Base-by-base conservation (phyloP, 2,888 invertebrate genomes). In the Ormia ochracea region DNA sequence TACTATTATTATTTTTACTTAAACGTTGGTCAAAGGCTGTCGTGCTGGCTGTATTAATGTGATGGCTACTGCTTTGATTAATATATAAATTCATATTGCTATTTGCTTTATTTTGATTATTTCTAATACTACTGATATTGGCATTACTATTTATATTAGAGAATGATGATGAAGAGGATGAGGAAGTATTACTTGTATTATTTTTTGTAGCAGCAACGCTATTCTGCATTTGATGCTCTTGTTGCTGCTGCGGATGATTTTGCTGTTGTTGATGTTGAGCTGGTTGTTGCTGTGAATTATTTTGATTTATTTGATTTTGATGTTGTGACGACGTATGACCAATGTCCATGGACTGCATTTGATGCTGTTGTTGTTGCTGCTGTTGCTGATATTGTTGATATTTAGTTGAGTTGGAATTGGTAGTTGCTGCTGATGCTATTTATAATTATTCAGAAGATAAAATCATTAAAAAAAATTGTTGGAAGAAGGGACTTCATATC, bases 341-440 rank as follows among this genome's bases (percentile, higher is more conserved):
- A 66, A 50, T 50, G 58, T 38, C 66, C 65, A 74, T 66, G 48
- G 74, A 41, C 19, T 86, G 83, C 77, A 74, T 58, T 38, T 84
- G 82, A 75, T 81, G 76, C 68, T 83, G 84, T 0, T 83, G 84
- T 1, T 84, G 84, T 80, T 86, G 82, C 72, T 84, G 82, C 78
- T 82, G 77, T 66, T 83, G 84, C 0, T 83, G 85, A 4, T 83
- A 84, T 21, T 85, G 85, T 21, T 83, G 83, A 43, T 87, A 89
- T 81, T 92, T 72, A 68, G 92, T 68, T 91, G 92, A 83, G 90
- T 90, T 23, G 89, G 87, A 19, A 89, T 88, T 41, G 90, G 90
- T 43, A 90, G 90, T 73, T 91, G 89, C 83, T 91, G 90, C 84
- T 88, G 90, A 58, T 84, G 84, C 61, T 85, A 83, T 9, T 78